phyloP scores from a whole-genome alignment of 2,888 invertebrate species.

The Trissonchulus latispiculum region DNA sequence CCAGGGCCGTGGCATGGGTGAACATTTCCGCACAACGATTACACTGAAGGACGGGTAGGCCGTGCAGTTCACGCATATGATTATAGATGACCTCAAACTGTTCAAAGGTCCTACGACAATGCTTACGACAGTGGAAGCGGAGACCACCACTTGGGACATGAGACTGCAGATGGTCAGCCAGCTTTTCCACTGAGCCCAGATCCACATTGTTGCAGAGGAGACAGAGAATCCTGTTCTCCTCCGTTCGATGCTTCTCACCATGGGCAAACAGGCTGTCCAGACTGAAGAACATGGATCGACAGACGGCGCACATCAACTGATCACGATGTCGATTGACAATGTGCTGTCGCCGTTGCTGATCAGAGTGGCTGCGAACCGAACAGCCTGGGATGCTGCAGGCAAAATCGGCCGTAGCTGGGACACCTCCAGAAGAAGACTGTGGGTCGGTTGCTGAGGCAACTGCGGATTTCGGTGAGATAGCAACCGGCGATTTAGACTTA shows the following conservation, averaged over 20 bases:
- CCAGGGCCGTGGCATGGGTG: slow-evolving; percentile 36
- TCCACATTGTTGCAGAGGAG: not conserved
- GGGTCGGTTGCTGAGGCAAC: not conserved
- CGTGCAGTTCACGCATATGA: not conserved
- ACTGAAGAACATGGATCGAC: not conserved
- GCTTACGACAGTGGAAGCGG: not conserved
- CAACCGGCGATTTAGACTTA: not conserved
- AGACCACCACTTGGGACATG: not conserved
- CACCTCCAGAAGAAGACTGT: not conserved
- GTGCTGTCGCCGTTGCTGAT: not conserved
- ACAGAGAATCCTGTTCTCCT: not conserved
- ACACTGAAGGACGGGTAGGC: slow-evolving; percentile 23
- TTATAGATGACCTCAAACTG: not conserved
- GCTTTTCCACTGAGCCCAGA: not conserved
- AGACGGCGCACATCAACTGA: not conserved
- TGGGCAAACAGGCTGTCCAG: not conserved
- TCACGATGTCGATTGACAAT: not conserved
- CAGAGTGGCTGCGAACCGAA: not conserved
- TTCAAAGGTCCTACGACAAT: not conserved
- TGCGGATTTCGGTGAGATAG: not conserved
- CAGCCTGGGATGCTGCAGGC: not conserved
- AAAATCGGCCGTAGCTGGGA: no score
- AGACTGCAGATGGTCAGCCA: not conserved
- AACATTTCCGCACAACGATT: slow-evolving; percentile 43
- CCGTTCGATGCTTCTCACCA: not conserved